Evolutionary conservation across 30 jellyfish, hydroid and myxozoan species (phyloP).

Genomic region (Pseudorhiza aurosa): DNA sequence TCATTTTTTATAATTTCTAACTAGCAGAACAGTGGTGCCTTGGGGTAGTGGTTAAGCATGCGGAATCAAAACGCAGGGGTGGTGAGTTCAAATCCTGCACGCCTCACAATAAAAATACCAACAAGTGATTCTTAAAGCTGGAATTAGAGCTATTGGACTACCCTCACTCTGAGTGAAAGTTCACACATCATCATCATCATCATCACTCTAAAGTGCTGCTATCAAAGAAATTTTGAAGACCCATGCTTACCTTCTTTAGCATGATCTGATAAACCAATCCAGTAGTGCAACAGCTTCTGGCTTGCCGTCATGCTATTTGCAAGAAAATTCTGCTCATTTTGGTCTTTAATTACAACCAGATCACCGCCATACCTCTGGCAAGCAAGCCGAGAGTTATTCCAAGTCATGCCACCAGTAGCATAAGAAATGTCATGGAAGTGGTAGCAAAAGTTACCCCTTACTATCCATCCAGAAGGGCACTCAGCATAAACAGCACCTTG

Average conservation of each 20-base stretch:
- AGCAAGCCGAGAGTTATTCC: constrained; percentile 77
- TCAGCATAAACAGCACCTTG: constrained; percentile 31
- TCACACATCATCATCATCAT: too few relatives aligned
- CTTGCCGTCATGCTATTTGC: constrained; percentile 49
- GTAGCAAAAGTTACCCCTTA: constrained; percentile 69
- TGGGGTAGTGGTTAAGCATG: too few relatives aligned
- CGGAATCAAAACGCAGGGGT: too few relatives aligned
- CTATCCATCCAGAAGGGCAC: constrained; percentile 78
- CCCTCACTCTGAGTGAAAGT: too few relatives aligned
- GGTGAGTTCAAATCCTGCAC: too few relatives aligned
- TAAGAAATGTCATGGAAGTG: constrained; percentile 71
- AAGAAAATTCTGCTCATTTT: constrained; percentile 56
- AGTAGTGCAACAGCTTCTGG: constrained; percentile 71
- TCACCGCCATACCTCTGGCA: constrained; percentile 94
- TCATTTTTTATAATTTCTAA: too few relatives aligned
- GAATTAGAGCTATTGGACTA: too few relatives aligned
- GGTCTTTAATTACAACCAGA: constrained; percentile 56
- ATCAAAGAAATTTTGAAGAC: background rate
- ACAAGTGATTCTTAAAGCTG: too few relatives aligned
- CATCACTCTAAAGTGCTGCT: too few relatives aligned
- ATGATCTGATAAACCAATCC: constrained; percentile 87
- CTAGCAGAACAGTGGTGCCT: too few relatives aligned
- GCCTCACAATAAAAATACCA: too few relatives aligned
- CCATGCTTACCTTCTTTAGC: constrained; percentile 45
- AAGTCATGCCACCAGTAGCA: constrained; percentile 73